These are phyloP conservation scores for Lycopodina hypogea DNA, from an alignment of 37 sponge, comb jelly and placozoan species.

Conservation along the genomic window DNA sequence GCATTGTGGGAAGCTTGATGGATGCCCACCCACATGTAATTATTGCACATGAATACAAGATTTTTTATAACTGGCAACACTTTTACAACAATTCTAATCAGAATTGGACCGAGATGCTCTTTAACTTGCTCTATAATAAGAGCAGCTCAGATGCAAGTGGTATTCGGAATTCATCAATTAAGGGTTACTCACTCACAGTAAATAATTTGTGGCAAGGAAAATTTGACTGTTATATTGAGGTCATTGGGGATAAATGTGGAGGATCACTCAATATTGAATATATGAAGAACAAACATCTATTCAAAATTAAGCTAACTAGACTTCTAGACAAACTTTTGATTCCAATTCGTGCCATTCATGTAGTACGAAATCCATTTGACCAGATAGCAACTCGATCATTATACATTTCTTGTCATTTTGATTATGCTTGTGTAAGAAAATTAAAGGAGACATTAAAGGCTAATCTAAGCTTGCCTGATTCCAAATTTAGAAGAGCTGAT, in stretches of 20 bases:
- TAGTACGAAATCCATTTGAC: slow-evolving; percentile 9
- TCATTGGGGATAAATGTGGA: slow-evolving; percentile 1
- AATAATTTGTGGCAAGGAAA: not conserved
- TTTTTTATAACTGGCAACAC: no score
- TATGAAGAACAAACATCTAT: not conserved
- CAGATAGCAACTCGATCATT: slow-evolving; percentile 1
- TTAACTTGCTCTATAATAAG: not conserved
- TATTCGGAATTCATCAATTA: not conserved
- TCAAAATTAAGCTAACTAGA: not conserved
- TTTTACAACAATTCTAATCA: no score
- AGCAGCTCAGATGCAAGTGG: not conserved
- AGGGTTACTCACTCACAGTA: not conserved
- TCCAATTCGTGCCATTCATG: not conserved
- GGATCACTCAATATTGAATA: not conserved
- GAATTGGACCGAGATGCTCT: not conserved
- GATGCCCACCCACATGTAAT: no score
- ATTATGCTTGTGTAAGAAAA: no score
- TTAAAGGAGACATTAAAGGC: no score
- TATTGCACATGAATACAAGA: no score
- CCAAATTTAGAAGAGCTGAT: no score
- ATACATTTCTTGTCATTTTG: not conserved
- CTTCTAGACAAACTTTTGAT: not conserved
- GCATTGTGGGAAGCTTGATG: no score
- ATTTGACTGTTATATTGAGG: not conserved
- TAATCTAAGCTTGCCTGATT: no score